Conservation (phyloP, 2,113 vertebrate species). For the Sebastes schlegelii region DNA sequence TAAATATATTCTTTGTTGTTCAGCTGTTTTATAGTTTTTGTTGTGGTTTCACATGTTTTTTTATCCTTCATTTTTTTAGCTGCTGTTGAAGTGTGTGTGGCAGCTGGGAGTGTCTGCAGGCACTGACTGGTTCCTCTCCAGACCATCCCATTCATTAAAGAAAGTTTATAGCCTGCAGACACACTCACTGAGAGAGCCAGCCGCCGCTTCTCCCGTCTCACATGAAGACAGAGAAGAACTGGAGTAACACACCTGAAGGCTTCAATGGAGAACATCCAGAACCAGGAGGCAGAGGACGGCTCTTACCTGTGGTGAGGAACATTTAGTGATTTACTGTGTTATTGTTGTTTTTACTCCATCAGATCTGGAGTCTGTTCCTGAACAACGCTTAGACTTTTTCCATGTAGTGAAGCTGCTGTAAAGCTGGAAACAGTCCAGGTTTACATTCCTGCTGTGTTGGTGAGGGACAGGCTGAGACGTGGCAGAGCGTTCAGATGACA, state of each 20-base stretch:
- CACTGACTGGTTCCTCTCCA: conserved; percentile 10
- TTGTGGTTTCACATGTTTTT: too few species aligned
- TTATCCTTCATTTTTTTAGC: too few species aligned
- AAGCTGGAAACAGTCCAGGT: conserved; percentile 27
- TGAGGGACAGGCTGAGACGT: conserved; percentile 58
- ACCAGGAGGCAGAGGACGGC: conserved; percentile 71
- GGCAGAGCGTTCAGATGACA: conserved; percentile 23
- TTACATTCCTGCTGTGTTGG: conserved; percentile 43
- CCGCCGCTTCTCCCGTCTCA: too few species aligned
- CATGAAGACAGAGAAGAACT: background rate
- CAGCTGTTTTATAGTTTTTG: too few species aligned
- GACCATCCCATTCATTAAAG: conserved; percentile 51
- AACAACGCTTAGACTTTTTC: background rate
- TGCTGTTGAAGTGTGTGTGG: background rate
- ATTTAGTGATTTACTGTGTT: background rate
- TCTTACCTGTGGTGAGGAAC: conserved; percentile 76
- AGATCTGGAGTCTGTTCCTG: background rate
- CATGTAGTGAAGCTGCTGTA: background rate
- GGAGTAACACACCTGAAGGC: conserved; percentile 5
- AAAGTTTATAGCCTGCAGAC: conserved; percentile 28
- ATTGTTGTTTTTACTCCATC: background rate
- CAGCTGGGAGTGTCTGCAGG: conserved; percentile 43
- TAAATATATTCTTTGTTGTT: too few species aligned
- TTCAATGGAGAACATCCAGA: conserved; percentile 70
- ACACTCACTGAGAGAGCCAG: background rate